These are phyloP conservation scores for Smithornis capensis DNA, from an alignment of 2,113 vertebrate genomes.

Conservation along the genomic window DNA sequence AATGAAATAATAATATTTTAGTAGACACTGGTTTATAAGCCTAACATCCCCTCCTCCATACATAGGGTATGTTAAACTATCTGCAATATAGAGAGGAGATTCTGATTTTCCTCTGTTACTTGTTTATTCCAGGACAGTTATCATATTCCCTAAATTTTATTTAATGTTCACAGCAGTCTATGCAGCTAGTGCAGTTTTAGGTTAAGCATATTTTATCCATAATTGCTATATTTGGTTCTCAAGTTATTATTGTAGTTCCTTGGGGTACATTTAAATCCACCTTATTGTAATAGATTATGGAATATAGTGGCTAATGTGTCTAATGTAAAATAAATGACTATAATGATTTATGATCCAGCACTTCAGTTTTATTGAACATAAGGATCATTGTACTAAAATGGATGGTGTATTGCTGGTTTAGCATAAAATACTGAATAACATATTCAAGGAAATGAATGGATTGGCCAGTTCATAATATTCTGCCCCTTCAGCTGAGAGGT, in stretches of 20 bases:
- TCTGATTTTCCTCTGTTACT: not conserved
- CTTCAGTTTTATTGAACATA: constrained; percentile 89
- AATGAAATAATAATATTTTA: constrained; percentile 13
- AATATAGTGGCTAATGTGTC: constrained; percentile 87
- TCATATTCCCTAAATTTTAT: constrained; percentile 68
- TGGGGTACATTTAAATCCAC: constrained; percentile 87
- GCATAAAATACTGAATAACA: constrained; percentile 87
- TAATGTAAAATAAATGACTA: constrained; percentile 87
- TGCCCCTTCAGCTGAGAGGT: constrained; percentile 84
- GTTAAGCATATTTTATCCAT: constrained; percentile 85
- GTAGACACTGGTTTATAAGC: not conserved
- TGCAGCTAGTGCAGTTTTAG: constrained; percentile 79
- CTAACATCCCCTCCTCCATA: not conserved
- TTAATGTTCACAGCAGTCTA: constrained; percentile 77
- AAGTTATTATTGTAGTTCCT: constrained; percentile 85
- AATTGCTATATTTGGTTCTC: constrained; percentile 86
- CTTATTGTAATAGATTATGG: constrained; percentile 88
- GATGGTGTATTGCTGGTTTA: constrained; percentile 86
- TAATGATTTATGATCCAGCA: constrained; percentile 86
- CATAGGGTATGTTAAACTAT: not conserved
- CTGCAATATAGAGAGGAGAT: not conserved
- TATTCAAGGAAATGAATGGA: constrained; percentile 86
- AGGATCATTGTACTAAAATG: constrained; percentile 89
- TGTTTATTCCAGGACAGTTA: constrained; percentile 58
- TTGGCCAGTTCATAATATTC: constrained; percentile 86